phyloP scores from a whole-genome alignment of 2,797 vertebrate species.

The Crypturellus tataupa region DNA sequence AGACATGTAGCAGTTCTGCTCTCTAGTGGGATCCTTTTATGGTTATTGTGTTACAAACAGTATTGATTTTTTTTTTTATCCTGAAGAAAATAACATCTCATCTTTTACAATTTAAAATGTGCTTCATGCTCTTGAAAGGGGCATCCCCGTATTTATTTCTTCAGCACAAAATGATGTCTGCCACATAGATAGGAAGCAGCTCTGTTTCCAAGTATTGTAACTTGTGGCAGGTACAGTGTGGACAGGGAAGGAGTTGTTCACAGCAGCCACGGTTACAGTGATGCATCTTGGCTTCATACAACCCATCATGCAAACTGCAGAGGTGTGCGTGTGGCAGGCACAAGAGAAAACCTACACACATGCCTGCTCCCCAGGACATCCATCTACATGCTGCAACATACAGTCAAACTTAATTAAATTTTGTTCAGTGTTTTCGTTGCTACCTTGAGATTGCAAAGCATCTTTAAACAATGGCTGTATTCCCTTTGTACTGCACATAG shows the following conservation, averaged over 20 bases:
- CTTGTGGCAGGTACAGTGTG: neutral
- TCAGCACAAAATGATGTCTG: neutral
- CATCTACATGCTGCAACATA: neutral
- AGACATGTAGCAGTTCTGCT: neutral
- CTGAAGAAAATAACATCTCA: neutral
- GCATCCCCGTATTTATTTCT: neutral
- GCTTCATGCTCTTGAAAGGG: neutral
- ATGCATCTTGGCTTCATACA: neutral
- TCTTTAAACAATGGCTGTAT: neutral
- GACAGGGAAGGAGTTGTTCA: neutral
- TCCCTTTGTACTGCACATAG: neutral
- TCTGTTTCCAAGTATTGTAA: neutral
- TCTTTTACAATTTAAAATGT: constrained; percentile 12
- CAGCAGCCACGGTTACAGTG: neutral
- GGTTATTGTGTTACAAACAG: neutral
- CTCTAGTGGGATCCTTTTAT: neutral
- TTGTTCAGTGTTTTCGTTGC: neutral
- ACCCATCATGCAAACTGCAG: neutral
- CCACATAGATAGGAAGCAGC: neutral
- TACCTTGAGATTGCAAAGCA: neutral
- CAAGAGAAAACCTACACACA: neutral
- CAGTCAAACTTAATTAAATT: neutral
- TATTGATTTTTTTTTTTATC: constrained; percentile 10
- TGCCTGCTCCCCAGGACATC: neutral
- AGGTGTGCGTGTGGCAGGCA: neutral